Percentiles rank a stretch among this genome's conserved stretches.
Evolutionary conservation across 2,113 vertebrate species (phyloP).

Genomic region (Fukomys damarensis): DNA sequence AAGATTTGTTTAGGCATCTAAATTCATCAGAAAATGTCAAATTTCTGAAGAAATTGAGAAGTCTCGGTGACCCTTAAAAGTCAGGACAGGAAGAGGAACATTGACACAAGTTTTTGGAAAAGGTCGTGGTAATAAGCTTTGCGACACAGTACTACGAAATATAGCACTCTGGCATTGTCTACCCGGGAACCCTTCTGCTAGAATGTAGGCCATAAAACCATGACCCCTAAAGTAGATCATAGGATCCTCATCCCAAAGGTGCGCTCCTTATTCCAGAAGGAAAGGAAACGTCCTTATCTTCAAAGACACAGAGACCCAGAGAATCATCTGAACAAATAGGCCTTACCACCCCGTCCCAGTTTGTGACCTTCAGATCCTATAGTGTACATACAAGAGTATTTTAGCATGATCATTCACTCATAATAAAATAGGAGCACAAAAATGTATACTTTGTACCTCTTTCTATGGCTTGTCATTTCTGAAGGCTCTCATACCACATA

Average conservation of each 20-base stretch:
- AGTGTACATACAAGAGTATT: not conserved
- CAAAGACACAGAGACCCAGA: not conserved
- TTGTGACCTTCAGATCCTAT: not conserved
- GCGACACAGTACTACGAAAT: not conserved
- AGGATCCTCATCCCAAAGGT: not conserved
- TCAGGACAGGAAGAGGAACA: not conserved
- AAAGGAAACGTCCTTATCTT: not conserved
- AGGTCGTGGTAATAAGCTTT: not conserved
- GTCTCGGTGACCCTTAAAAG: not conserved
- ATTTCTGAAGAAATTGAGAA: not conserved
- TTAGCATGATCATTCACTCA: not conserved
- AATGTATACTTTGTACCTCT: no score
- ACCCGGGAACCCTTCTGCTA: not conserved
- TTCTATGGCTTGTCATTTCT: not conserved
- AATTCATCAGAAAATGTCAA: slow-evolving; percentile 18
- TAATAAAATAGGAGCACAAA: not conserved
- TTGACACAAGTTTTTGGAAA: not conserved
- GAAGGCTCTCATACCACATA: not conserved
- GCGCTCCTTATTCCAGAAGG: not conserved
- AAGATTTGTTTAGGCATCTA: not conserved
- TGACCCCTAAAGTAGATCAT: not conserved
- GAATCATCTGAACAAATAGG: not conserved
- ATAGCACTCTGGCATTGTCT: not conserved
- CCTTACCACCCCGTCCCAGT: not conserved
- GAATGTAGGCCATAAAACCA: not conserved